Conservation (phyloP, 2,888 invertebrate genomes). For the Xestia sexstrigata region DNA sequence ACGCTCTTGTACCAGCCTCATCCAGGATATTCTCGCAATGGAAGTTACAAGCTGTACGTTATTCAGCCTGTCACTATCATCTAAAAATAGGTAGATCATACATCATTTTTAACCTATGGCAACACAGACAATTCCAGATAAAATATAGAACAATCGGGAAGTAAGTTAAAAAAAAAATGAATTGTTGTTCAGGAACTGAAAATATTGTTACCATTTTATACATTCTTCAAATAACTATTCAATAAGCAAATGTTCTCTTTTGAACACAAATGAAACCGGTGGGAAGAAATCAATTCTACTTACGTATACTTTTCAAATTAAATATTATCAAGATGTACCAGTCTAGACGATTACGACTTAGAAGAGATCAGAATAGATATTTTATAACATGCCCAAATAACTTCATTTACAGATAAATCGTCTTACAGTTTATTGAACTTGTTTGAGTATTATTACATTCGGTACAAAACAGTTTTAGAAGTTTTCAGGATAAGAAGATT, state of each 20-base stretch:
- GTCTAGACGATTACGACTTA: neutral
- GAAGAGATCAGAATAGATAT: neutral
- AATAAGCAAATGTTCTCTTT: neutral
- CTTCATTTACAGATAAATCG: neutral
- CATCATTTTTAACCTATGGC: neutral
- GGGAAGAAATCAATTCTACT: neutral
- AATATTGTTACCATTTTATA: neutral
- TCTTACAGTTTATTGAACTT: neutral
- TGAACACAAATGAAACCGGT: neutral
- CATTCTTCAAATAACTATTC: neutral
- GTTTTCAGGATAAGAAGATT: neutral
- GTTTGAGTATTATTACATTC: neutral
- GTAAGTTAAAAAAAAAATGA: neutral
- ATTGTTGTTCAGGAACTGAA: neutral
- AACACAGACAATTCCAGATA: no score
- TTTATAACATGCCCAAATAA: slow-evolving; percentile 7
- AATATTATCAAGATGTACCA: neutral
- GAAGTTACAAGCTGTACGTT: neutral
- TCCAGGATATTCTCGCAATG: no score
- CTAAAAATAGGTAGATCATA: neutral
- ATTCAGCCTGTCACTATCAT: neutral
- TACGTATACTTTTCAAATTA: neutral
- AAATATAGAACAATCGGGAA: neutral
- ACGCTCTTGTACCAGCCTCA: no score
- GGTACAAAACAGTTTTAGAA: slow-evolving; percentile 3